Evolutionary conservation across 1,140 invertebrate species (phyloP).

Genomic region (Trichonephila clavipes): DNA sequence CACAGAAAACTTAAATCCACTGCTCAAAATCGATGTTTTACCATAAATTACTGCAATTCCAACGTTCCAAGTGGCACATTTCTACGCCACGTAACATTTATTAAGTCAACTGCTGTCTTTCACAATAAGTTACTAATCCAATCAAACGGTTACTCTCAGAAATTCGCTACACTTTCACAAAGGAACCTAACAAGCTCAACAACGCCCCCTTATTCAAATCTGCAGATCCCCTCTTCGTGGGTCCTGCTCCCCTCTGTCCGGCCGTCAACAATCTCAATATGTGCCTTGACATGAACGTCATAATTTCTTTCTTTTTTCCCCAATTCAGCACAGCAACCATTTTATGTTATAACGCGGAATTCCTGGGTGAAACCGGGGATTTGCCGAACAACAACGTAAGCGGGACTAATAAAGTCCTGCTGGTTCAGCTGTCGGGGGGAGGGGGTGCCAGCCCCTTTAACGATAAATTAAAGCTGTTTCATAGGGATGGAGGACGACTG

Average conservation of each 20-base stretch:
- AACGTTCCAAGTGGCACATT: neutral
- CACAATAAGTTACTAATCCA: constrained; percentile 62
- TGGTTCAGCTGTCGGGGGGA: constrained; percentile 62
- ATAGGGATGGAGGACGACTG: neutral
- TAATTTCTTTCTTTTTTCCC: constrained; percentile 52
- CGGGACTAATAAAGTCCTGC: constrained; percentile 71
- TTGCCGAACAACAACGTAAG: constrained; percentile 48
- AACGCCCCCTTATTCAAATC: constrained; percentile 55
- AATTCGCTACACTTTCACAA: constrained; percentile 56
- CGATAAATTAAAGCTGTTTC: constrained; percentile 76
- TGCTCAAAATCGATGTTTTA: neutral
- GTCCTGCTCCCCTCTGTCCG: constrained; percentile 45
- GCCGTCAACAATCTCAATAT: constrained; percentile 70
- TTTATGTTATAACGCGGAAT: constrained; percentile 56
- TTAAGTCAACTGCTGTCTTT: constrained; percentile 27
- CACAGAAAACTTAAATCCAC: neutral
- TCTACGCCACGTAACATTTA: constrained; percentile 10
- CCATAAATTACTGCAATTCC: neutral
- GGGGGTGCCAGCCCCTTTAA: constrained; percentile 48
- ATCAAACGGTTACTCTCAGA: constrained; percentile 50
- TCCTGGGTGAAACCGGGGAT: constrained; percentile 35
- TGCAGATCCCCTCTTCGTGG: neutral
- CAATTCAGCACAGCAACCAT: constrained; percentile 5
- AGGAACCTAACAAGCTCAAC: constrained; percentile 50
- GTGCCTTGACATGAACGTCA: constrained; percentile 61